Base-by-base conservation (phyloP, 92 coral and sea anemone genomes). In the Umimayanthus kanabou region DNA sequence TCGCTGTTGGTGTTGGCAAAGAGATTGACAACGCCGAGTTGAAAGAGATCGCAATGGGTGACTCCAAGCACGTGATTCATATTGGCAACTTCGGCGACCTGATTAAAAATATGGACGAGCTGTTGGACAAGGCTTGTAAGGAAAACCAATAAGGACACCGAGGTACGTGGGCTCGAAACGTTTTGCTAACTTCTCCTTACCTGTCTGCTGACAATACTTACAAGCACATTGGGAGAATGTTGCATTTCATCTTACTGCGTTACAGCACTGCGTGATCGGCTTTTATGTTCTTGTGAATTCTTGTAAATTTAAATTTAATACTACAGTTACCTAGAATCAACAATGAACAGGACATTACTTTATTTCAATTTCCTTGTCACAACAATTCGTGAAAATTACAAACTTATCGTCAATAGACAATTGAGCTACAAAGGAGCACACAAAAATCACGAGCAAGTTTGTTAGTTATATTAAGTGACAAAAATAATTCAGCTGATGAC, bases 61-160 rank as follows among this genome's bases (percentile, higher is more conserved):
- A 77, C 25, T 9, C 39, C 8, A 77, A 11, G 11, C 80, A 77
- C 61, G 80, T 77, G 6, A 77, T 77, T 45, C 80, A 77, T 26
- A 42, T 77, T 45, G n/a, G 37, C 16, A 45, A 77, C 80, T 77
- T 40, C 18, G 33, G 39, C 13, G n/a, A 77, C 11, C 28, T 77
- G 80, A 77, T 77, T 77, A 77, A 77, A 8, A 77, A 77, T 5
- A 77, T 77, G 80, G 80, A 77, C 80, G 80, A 77, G 80, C 61
- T 77, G 47, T 45, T 77, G 58, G 80, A 77, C 80, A 77, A 77
- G 50, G 80, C 80, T 45, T 77, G 80, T 43, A 42, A 61, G 69
- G 69, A 61, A 42, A 37, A 74, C 45, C 30, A 77, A 4, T 25
- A 40, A 42, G 61, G 16, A 77, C 20, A 16, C 25, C 5, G 69